phyloP scores from a whole-genome alignment of 2,113 vertebrate genomes.

The Todiramphus chloris region DNA sequence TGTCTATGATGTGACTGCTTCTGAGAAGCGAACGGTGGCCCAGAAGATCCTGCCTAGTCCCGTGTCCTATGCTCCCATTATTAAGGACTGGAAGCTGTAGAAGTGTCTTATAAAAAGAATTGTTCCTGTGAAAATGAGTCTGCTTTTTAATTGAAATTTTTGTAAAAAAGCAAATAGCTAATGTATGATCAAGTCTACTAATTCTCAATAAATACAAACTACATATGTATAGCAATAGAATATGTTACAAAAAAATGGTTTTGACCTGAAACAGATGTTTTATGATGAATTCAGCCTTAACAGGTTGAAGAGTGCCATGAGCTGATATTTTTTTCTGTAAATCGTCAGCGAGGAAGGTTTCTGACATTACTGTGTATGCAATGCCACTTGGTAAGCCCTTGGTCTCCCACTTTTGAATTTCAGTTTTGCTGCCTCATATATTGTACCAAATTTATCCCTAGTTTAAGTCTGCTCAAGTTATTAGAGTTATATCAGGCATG shows the following conservation, averaged over 20 bases:
- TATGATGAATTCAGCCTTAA: not conserved
- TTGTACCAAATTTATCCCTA: not conserved
- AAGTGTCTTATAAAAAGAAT: not conserved
- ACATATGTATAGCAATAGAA: not conserved
- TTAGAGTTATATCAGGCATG: slow-evolving; percentile 27
- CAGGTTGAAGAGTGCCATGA: not conserved
- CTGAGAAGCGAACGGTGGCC: not conserved
- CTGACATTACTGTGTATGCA: not conserved
- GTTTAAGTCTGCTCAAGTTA: slow-evolving; percentile 27
- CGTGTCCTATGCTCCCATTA: not conserved
- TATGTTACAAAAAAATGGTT: not conserved
- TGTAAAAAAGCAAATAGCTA: not conserved
- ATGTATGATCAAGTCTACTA: not conserved
- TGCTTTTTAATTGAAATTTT: not conserved
- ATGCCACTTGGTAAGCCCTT: not conserved
- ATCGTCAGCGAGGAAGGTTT: not conserved
- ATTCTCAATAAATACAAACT: not conserved
- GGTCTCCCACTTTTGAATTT: not conserved
- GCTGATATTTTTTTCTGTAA: not conserved
- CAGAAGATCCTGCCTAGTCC: not conserved
- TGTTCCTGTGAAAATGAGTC: not conserved
- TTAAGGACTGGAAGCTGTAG: not conserved
- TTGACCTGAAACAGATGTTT: not conserved
- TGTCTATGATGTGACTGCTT: not conserved
- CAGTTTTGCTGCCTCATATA: slow-evolving; percentile 5